Percentiles rank a stretch among this genome's conserved stretches.
Evolutionary conservation across 1,140 invertebrate genomes (phyloP).

Genomic region (Dendroctonus valens): DNA sequence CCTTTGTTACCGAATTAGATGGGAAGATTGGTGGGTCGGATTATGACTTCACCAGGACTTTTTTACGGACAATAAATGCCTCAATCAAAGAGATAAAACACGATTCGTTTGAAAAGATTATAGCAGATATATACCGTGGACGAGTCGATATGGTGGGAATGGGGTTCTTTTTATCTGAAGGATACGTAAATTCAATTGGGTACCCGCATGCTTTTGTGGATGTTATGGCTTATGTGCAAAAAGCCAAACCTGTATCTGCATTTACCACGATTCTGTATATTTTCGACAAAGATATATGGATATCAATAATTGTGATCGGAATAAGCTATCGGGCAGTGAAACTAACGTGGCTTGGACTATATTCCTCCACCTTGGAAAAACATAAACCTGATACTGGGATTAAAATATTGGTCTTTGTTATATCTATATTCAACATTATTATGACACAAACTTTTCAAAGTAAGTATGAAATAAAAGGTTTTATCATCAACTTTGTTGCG

Average conservation of each 20-base stretch:
- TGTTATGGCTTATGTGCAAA: constrained; percentile 5
- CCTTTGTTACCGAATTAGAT: background rate
- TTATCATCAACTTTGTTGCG: too few relatives aligned
- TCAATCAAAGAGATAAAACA: background rate
- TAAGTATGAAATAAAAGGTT: too few relatives aligned
- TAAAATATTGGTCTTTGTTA: constrained; percentile 4
- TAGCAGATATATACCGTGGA: background rate
- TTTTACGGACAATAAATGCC: constrained; percentile 7
- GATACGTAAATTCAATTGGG: background rate
- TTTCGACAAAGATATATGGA: constrained; percentile 8
- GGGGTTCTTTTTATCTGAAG: constrained; percentile 7
- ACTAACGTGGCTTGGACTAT: background rate
- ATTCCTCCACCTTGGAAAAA: background rate
- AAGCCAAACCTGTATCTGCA: background rate
- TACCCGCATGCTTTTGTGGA: constrained; percentile 13
- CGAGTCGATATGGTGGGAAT: constrained; percentile 7
- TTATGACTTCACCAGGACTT: constrained; percentile 6
- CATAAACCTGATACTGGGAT: background rate
- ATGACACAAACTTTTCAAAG: constrained; percentile 9
- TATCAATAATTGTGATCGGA: background rate
- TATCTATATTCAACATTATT: constrained; percentile 10
- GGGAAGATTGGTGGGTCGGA: constrained; percentile 1
- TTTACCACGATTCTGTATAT: constrained; percentile 4
- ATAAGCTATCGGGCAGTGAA: background rate
- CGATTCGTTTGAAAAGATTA: background rate